Base-by-base conservation (phyloP, 2,113 vertebrate genomes). In the Ciconia stormi region DNA sequence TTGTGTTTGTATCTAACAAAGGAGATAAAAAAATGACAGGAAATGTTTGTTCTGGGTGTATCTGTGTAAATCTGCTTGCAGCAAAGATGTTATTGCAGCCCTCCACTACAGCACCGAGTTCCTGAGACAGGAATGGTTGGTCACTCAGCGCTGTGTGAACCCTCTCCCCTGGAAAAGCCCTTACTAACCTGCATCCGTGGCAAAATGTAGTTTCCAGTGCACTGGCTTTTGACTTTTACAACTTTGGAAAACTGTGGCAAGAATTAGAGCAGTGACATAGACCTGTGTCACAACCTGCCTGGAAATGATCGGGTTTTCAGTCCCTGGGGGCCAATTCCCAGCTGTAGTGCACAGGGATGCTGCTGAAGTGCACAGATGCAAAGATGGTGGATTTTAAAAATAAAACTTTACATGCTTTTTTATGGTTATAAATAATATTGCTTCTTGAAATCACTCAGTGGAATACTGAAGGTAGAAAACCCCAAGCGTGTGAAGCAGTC, bases 11-110 rank as follows among this genome's bases (percentile, higher is more conserved):
- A 83, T 89, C 78, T 66, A 88, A 97, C 96, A 95, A 94, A 97
- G 87, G n/a, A 89, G 90, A 95, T 82, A 97, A 95, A 97, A 97
- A 97, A 96, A 97, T 73, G 93, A 94, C 91, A 96, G 97, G 97
- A 97, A 98, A 97, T 97, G 91, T 98, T 97, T 97, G 91, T 78
- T 97, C 90, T 89, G 96, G 93, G 96, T 96, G 95, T 97, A 96
- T 98, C 96, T 90, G 87, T 91, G 89, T 94, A 94, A 97, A 90
- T 91, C 91, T 95, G 91, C 82, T 89, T 53, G 52, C 91, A 93
- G 84, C 65, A 95, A 87, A 91, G 82, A 90, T 85, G 80, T 96
- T 94, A 94, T 56, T 96, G 95, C 67, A 93, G 91, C 30, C 61
- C 20, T 81, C 46, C 27, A 23, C 69, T 58, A 74, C 27, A 66